phyloP scores from a whole-genome alignment of 2,113 vertebrate genomes.

The Lagopus muta region DNA sequence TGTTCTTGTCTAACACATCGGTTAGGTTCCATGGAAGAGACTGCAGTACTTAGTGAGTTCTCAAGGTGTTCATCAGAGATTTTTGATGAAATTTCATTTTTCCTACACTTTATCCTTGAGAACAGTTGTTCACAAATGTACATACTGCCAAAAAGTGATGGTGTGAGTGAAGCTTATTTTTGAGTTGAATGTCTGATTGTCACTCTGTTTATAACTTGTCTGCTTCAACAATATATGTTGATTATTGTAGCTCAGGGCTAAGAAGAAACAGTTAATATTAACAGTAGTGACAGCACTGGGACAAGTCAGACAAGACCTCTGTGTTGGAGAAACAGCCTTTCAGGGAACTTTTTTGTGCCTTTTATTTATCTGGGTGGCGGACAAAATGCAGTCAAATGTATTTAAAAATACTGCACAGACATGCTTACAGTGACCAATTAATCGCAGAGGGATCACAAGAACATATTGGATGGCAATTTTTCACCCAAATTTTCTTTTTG shows the following conservation, averaged over 20 bases:
- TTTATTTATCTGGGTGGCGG: background rate
- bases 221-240: background rate
- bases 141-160: too few species aligned
- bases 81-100: too few species aligned
- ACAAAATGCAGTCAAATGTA: background rate
- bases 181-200: too few species aligned
- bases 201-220: background rate
- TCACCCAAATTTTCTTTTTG: background rate
- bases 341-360: background rate
- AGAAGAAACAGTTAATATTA: background rate
- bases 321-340: background rate
- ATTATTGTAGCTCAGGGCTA: fast-evolving
- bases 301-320: background rate
- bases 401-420: background rate
- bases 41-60: too few species aligned
- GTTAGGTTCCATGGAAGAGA: too few species aligned
- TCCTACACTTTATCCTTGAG: too few species aligned
- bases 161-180: too few species aligned
- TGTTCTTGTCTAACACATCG: too few species aligned
- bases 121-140: too few species aligned
- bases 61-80: too few species aligned
- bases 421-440: background rate
- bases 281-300: background rate
- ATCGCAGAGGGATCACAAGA: background rate
- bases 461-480: background rate